Evolutionary conservation across 2,888 invertebrate genomes (phyloP).

Genomic region (Sepiola atlantica): DNA sequence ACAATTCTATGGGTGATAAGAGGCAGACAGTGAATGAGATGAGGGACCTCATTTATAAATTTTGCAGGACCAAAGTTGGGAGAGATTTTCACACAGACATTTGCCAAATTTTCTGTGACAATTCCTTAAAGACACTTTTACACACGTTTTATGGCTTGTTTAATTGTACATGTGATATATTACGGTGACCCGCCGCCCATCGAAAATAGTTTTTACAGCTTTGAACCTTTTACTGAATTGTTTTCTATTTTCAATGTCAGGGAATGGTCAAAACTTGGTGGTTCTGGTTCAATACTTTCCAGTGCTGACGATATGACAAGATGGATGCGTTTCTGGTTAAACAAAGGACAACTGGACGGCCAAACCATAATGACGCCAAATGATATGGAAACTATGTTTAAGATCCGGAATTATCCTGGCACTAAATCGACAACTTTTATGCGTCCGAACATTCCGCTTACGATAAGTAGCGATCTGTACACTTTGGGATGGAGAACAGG

Average conservation of each 20-base stretch:
- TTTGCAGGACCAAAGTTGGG: too few relatives aligned
- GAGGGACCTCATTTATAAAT: too few relatives aligned
- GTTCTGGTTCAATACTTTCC: slow-evolving; percentile 68
- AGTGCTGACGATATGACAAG: slow-evolving; percentile 69
- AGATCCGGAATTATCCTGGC: slow-evolving; percentile 52
- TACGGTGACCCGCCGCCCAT: too few relatives aligned
- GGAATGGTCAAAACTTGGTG: slow-evolving; percentile 64
- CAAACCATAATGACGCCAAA: slow-evolving; percentile 54
- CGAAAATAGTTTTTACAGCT: not conserved
- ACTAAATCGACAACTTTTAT: slow-evolving; percentile 53
- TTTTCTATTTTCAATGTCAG: slow-evolving; percentile 52
- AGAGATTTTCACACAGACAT: too few relatives aligned
- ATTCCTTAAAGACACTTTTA: too few relatives aligned
- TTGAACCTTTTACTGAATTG: not conserved
- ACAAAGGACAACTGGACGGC: slow-evolving; percentile 55
- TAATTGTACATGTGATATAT: too few relatives aligned
- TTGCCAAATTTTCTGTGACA: too few relatives aligned
- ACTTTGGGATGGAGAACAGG: slow-evolving; percentile 70
- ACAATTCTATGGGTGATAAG: too few relatives aligned
- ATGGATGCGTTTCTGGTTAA: slow-evolving; percentile 69
- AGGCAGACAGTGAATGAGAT: too few relatives aligned
- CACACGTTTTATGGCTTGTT: too few relatives aligned
- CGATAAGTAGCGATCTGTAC: slow-evolving; percentile 59
- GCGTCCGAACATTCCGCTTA: slow-evolving; percentile 62
- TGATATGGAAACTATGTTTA: slow-evolving; percentile 59